A percentile compares a stretch with the other conserved stretches of the same genome.
These are phyloP conservation scores for Hemiprocne comata DNA, from an alignment of 2,113 vertebrate species.

Conservation along the genomic window DNA sequence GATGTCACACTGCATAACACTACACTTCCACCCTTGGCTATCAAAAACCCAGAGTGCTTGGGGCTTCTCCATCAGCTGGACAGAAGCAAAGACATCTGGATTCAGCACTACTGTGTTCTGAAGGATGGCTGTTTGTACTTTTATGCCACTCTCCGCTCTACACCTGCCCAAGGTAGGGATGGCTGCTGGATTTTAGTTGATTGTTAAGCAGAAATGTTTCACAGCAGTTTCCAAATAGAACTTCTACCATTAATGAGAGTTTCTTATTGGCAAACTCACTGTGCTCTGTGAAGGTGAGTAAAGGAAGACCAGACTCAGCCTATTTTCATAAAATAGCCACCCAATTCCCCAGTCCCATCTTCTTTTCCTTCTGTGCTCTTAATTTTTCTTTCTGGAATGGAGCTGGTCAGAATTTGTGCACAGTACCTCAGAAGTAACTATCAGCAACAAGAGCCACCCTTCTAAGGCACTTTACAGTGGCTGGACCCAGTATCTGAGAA, in stretches of 20 bases:
- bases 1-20: slow-evolving; percentile 90
- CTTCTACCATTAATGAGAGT: background rate
- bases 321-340: background rate
- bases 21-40: slow-evolving; percentile 87
- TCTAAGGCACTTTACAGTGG: background rate
- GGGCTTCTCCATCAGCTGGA: slow-evolving; percentile 88
- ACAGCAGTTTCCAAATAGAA: background rate
- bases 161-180: slow-evolving; percentile 82
- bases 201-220: background rate
- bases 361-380: background rate
- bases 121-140: slow-evolving; percentile 91
- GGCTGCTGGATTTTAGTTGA: background rate
- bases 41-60: slow-evolving; percentile 89
- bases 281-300: background rate
- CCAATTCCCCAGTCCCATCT: background rate
- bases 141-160: slow-evolving; percentile 86
- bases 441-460: background rate
- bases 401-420: background rate
- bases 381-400: background rate
- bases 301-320: background rate
- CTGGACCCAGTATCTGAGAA: background rate
- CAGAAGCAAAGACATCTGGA: slow-evolving; percentile 79
- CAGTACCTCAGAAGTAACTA: background rate
- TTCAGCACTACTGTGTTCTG: slow-evolving; percentile 87
- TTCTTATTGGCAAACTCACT: background rate